Conservation (phyloP, 2,797 vertebrate genomes). For the Anableps anableps region DNA sequence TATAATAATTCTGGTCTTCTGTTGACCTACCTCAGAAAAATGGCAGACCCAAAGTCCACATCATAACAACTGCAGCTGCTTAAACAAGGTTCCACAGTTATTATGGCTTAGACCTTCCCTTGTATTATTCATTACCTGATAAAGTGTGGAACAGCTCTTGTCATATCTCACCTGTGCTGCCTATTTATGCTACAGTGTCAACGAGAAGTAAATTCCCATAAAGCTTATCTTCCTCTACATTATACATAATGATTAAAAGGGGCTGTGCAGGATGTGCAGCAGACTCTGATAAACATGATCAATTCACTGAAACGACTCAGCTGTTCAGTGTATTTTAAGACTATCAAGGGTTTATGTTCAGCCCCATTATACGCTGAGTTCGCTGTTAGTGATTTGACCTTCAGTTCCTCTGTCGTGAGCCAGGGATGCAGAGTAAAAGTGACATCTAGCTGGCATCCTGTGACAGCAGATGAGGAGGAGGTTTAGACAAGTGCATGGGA, state of each 20-base stretch:
- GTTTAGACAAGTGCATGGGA: conserved; percentile 67
- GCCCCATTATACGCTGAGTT: conserved; percentile 61
- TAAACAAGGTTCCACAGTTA: conserved; percentile 20
- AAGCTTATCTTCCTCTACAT: conserved; percentile 54
- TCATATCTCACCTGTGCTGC: conserved; percentile 45
- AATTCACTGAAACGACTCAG: conserved; percentile 53
- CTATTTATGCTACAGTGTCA: conserved; percentile 52
- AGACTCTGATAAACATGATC: conserved; percentile 63
- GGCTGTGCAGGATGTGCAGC: conserved; percentile 38
- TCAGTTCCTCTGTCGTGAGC: conserved; percentile 58
- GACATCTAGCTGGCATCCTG: conserved; percentile 62
- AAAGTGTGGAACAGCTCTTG: conserved; percentile 30
- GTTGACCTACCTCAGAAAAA: conserved; percentile 15
- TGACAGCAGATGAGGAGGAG: conserved; percentile 71
- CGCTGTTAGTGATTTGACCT: conserved; percentile 69
- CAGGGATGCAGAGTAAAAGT: conserved; percentile 64
- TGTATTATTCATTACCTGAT: conserved; percentile 52
- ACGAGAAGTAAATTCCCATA: conserved; percentile 50
- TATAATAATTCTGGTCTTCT: conserved; percentile 9
- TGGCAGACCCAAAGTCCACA: not conserved
- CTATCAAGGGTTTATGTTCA: conserved; percentile 62
- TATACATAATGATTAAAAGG: conserved; percentile 54
- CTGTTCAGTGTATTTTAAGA: conserved; percentile 59
- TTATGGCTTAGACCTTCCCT: conserved; percentile 22
- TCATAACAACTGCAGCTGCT: conserved; percentile 12